Evolutionary conservation across 2,113 vertebrate species (phyloP).

Genomic region (Sorex araneus): DNA sequence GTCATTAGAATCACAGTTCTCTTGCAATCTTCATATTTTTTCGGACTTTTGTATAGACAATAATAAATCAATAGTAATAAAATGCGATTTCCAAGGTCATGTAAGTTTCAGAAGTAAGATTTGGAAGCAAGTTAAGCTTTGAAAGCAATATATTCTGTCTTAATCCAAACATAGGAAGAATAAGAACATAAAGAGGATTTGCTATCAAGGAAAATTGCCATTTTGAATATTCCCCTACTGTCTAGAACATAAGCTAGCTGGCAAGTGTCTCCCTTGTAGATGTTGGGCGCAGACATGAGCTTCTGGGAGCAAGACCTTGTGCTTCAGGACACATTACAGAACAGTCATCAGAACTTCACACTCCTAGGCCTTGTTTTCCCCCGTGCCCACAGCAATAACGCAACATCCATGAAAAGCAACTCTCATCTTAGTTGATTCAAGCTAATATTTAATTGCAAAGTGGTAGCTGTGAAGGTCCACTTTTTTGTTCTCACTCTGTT

Average conservation of each 20-base stretch:
- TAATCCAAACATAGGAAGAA: not conserved
- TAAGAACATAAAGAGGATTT: not conserved
- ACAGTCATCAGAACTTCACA: not conserved
- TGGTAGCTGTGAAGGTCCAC: not conserved
- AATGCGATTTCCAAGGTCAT: not conserved
- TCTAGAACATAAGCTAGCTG: not conserved
- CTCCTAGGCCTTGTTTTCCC: not conserved
- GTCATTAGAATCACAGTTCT: not conserved
- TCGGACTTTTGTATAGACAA: not conserved
- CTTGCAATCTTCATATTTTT: not conserved
- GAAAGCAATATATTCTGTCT: too few species aligned
- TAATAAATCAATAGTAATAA: not conserved
- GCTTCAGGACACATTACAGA: not conserved
- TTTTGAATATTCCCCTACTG: not conserved
- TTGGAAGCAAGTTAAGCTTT: too few species aligned
- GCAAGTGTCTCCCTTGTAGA: not conserved
- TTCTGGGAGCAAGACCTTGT: not conserved
- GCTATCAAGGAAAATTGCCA: not conserved
- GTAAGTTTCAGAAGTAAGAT: not conserved
- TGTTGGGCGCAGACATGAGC: not conserved
- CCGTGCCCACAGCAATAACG: accelerated
- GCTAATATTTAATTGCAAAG: not conserved
- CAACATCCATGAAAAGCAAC: not conserved
- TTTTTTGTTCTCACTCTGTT: too few species aligned
- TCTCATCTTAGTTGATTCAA: not conserved